Percentiles rank a stretch among this genome's conserved stretches.
Conservation (phyloP, 2,888 invertebrate species). For the Bugulina stolonifera region DNA sequence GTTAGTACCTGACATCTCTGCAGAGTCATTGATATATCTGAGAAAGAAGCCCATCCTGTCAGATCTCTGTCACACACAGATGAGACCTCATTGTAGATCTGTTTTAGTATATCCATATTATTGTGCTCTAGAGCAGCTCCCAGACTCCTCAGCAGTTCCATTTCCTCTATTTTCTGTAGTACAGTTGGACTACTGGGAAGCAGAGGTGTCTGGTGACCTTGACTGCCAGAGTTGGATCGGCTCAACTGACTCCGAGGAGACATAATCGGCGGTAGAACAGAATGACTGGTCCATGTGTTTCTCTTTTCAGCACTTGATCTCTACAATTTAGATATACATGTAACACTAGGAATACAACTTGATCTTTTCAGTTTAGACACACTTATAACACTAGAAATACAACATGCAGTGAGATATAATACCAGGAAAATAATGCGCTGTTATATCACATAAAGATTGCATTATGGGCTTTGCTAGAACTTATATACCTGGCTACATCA, state of each 20-base stretch:
- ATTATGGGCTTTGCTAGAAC: no score
- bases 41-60: constrained; percentile 37
- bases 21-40: constrained; percentile 31
- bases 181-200: background rate
- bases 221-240: background rate
- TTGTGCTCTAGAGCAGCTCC: constrained; percentile 35
- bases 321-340: no score
- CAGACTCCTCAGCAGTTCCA: constrained; percentile 34
- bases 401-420: no score
- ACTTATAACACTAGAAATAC: no score
- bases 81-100: constrained; percentile 39
- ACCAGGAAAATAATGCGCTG: no score
- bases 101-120: constrained; percentile 34
- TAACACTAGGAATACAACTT: no score
- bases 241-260: constrained; percentile 6
- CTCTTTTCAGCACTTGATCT: constrained; percentile 2
- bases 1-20: background rate
- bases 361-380: no score
- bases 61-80: constrained; percentile 37
- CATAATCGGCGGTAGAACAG: constrained; percentile 6
- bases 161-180: constrained; percentile 35
- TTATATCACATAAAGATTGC: no score
- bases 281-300: constrained; percentile 21
- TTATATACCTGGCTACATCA: no score
- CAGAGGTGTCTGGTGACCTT: background rate